Base-by-base conservation (phyloP, 2,113 vertebrate species). In the Lepisosteus osseus region DNA sequence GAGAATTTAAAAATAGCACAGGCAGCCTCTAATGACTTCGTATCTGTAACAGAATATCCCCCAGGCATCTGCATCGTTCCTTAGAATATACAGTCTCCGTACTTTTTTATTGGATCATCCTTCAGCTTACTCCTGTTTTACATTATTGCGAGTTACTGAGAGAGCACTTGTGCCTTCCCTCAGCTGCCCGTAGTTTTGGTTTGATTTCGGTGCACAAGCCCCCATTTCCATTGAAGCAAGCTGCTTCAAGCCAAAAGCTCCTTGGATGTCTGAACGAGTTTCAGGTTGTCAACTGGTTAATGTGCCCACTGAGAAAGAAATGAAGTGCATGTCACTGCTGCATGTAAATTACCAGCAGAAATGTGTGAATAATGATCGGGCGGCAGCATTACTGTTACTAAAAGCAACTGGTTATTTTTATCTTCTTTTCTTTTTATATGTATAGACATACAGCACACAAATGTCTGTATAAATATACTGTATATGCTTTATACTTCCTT, bases 351-450 rank as follows among this genome's bases (percentile, higher is more conserved):
- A 78, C 68, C 29, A 81, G 70, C 74, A 78, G 84, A 77, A 76
- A 81, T 80, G 77, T 80, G 77, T 77, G 78, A 81, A 78, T 75
- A 80, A 76, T 78, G 78, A 77, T 80, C 78, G 79, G 74, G 77
- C 69, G 80, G 63, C 78, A 83, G 77, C 81, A 85, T 81, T 80
- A 81, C 80, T 76, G 80, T 78, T 82, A 85, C 84, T 83, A 84
- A 81, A 79, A 78, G 77, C 72, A 15, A 65, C 75, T 72, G 72
- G 77, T 77, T 76, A 75, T 63, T 55, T 68, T 43, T 55, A 63
- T 43, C 45, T 55, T 42, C 64, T 75, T 17, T 57, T n/a, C 29
- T 8, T 47, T 45, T 11, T 15, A 63, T 29, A 15, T 14, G 2
- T 3, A 15, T 9, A 29, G 12, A 17, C 43, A 15, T 40, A 54